A percentile compares a stretch with the other conserved stretches of the same genome.
These are phyloP conservation scores for Pogonus chalceus DNA, from an alignment of 1,140 invertebrate species.

Conservation along the genomic window DNA sequence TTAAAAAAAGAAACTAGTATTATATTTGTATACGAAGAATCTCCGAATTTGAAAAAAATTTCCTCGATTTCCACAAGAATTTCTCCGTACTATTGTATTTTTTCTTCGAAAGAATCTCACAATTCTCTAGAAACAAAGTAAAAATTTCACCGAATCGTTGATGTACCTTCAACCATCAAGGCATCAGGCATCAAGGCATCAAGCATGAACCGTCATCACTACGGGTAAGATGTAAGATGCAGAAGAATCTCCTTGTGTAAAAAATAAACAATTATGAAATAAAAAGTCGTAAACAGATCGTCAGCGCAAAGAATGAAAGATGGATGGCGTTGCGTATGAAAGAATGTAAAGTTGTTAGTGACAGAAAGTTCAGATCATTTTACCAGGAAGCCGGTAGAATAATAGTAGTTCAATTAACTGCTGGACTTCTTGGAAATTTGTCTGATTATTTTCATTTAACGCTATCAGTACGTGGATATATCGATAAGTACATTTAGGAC, in stretches of 20 bases:
- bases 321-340: not conserved
- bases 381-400: not conserved
- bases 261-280: not conserved
- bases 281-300: not conserved
- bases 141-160: not conserved
- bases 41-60: not conserved
- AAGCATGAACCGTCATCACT: too few species aligned
- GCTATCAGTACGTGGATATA: not conserved
- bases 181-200: not conserved
- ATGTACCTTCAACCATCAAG: not conserved
- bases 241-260: too few species aligned
- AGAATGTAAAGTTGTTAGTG: not conserved
- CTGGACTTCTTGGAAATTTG: not conserved
- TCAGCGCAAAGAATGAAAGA: not conserved
- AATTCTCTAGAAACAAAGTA: not conserved
- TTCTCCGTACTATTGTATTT: not conserved
- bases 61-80: not conserved
- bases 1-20: too few species aligned
- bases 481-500: too few species aligned
- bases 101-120: not conserved
- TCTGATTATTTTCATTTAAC: not conserved
- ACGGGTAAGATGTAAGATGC: too few species aligned
- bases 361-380: slow-evolving; percentile 3
- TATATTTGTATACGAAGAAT: too few species aligned
- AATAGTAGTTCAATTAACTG: not conserved